phyloP scores from a whole-genome alignment of 2,797 vertebrate genomes.

The Lagodon rhomboides region DNA sequence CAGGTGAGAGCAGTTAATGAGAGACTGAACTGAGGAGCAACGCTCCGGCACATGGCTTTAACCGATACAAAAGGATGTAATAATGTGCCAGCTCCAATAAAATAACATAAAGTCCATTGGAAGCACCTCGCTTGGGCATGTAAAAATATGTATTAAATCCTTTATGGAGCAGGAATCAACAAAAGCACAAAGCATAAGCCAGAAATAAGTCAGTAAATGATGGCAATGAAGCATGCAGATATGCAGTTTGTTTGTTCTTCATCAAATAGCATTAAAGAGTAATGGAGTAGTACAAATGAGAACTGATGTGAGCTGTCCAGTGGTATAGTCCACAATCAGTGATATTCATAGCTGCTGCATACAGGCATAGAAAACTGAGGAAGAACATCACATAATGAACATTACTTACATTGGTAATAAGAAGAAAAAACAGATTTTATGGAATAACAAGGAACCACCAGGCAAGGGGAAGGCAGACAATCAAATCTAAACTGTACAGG shows the following conservation, averaged over 20 bases:
- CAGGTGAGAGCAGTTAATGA: conserved; percentile 50
- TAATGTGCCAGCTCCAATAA: conserved; percentile 8
- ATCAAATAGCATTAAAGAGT: background rate
- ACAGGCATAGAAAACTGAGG: background rate
- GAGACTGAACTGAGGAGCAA: conserved; percentile 13
- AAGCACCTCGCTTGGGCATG: background rate
- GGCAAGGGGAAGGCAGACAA: background rate
- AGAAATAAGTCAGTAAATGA: background rate
- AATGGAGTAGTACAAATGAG: background rate
- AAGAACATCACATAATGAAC: background rate
- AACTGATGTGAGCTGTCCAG: background rate
- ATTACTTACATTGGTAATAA: background rate
- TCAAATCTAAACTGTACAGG: background rate
- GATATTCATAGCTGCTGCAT: background rate
- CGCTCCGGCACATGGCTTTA: background rate
- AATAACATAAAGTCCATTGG: conserved; percentile 14
- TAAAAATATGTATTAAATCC: background rate
- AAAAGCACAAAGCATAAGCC: background rate
- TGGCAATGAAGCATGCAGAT: conserved; percentile 5
- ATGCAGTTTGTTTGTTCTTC: background rate
- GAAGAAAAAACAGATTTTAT: background rate
- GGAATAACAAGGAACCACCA: background rate
- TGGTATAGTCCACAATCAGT: background rate
- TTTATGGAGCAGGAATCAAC: conserved; percentile 18
- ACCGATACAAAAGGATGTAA: conserved; percentile 30